Conservation (phyloP, 1,140 invertebrate genomes). For the Centruroides vittatus region DNA sequence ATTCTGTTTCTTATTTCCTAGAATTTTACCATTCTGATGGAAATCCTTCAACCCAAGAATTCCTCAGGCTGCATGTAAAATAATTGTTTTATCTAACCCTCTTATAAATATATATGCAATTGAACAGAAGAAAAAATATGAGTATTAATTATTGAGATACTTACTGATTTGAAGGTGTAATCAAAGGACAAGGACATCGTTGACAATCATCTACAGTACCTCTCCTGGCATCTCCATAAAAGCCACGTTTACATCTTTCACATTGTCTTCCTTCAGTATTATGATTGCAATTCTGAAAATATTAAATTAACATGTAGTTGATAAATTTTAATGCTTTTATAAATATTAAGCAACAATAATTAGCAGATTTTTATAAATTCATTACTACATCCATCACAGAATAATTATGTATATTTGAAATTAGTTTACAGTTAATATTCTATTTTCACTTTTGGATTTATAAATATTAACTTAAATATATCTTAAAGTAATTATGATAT, state of each 20-base stretch:
- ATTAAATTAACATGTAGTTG: neutral
- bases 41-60: neutral
- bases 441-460: too few species aligned
- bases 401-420: too few species aligned
- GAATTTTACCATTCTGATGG: constrained; percentile 1
- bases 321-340: neutral
- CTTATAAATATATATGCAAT: too few species aligned
- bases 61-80: neutral
- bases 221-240: constrained; percentile 68
- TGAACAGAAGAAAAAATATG: neutral
- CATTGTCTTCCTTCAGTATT: constrained; percentile 41
- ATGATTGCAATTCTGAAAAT: constrained; percentile 32
- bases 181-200: constrained; percentile 77
- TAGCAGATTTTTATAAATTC: too few species aligned
- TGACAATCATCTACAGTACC: constrained; percentile 57
- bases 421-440: too few species aligned
- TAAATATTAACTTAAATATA: too few species aligned
- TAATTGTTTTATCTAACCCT: neutral
- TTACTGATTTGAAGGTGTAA: constrained; percentile 51
- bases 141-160: constrained; percentile 2
- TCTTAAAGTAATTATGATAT: too few species aligned
- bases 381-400: too few species aligned
- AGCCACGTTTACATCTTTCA: constrained; percentile 55
- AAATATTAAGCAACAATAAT: neutral
- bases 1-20: too few species aligned